Evolutionary conservation across 2,888 invertebrate species (phyloP).

Genomic region (Cyclophora albipunctata): DNA sequence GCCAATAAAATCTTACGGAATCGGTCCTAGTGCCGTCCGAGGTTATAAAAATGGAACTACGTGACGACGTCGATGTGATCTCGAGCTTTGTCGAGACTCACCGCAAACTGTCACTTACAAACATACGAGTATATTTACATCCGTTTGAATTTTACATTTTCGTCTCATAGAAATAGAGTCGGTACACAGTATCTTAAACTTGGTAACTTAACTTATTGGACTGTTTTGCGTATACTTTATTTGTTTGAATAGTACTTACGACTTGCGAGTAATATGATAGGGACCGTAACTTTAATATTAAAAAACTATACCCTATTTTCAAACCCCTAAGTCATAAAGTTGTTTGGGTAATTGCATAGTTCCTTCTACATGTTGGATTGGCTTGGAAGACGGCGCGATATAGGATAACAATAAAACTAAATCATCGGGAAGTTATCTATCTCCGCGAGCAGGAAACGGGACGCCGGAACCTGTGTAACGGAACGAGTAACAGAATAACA

Average conservation of each 20-base stretch:
- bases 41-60: slow-evolving; percentile 52
- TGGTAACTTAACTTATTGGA: no score
- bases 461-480: slow-evolving; percentile 55
- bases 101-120: slow-evolving; percentile 20
- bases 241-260: no score
- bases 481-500: slow-evolving; percentile 58
- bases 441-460: slow-evolving; percentile 46
- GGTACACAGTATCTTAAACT: no score
- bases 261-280: no score
- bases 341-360: slow-evolving; percentile 24
- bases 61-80: slow-evolving; percentile 38
- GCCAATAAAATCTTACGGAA: slow-evolving; percentile 60
- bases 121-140: slow-evolving; percentile 3
- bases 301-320: no score
- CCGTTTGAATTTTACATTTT: slow-evolving; percentile 4
- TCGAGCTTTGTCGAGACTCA: slow-evolving; percentile 19
- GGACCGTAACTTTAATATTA: no score
- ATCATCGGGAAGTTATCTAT: slow-evolving; percentile 75
- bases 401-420: slow-evolving; percentile 73
- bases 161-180: neutral
- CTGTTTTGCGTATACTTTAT: no score
- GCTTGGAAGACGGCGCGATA: slow-evolving; percentile 43
- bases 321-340: slow-evolving; percentile 11
- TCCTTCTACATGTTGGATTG: slow-evolving; percentile 21
- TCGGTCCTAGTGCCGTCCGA: slow-evolving; percentile 34